A percentile compares a stretch with the other conserved stretches of the same genome.
Evolutionary conservation across 2,888 invertebrate genomes (phyloP).

Genomic region (Neuroscelio doddi): DNA sequence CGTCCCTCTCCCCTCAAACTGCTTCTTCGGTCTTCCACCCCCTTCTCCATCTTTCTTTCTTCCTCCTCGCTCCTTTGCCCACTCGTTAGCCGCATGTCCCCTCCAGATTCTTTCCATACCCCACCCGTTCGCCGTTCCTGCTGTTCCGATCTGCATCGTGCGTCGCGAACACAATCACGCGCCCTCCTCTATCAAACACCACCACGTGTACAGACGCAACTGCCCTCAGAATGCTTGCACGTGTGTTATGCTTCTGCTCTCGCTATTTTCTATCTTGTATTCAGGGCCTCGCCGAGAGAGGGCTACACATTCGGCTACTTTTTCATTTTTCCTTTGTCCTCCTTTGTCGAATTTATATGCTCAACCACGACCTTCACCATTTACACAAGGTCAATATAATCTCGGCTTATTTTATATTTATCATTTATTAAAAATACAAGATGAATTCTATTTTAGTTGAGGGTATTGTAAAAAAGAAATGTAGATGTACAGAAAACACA

Average conservation of each 20-base stretch:
- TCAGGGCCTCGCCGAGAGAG: conserved; percentile 3
- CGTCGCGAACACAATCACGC: not conserved
- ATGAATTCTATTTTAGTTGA: no score
- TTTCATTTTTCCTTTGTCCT: not conserved
- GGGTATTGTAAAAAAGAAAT: no score
- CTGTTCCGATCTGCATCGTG: conserved; percentile 1
- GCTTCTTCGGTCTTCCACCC: not conserved
- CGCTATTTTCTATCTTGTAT: conserved; percentile 24
- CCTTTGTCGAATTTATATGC: not conserved
- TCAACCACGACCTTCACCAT: not conserved
- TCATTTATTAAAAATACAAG: no score
- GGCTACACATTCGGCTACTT: not conserved
- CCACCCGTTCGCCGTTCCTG: conserved; percentile 1
- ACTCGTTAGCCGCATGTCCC: conserved; percentile 11
- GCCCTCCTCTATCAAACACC: conserved; percentile 2
- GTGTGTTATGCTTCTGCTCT: conserved; percentile 40
- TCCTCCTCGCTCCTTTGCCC: conserved; percentile 27
- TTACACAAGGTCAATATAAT: no score
- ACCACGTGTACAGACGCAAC: conserved; percentile 39
- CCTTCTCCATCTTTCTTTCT: conserved; percentile 10
- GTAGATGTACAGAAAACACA: no score
- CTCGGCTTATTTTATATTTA: no score
- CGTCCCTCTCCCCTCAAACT: not conserved
- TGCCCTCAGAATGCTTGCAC: conserved; percentile 27
- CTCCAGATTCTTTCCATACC: conserved; percentile 4